Conservation (phyloP, 2,797 vertebrate genomes). For the Acipenser transmontanus region DNA sequence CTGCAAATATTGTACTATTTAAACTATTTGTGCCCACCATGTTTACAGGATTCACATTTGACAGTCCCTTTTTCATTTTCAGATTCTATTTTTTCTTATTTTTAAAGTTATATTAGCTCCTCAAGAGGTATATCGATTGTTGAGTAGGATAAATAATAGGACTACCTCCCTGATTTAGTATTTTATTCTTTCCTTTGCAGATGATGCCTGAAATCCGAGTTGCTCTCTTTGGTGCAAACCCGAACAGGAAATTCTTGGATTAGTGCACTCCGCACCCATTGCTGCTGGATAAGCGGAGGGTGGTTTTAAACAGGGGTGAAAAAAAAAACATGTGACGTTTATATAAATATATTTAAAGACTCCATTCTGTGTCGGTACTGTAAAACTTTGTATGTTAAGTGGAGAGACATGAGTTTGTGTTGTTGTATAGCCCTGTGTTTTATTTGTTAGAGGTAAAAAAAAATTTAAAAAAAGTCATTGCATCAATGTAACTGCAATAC, state of each 20-base stretch:
- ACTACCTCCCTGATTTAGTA: not conserved
- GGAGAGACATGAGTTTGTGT: constrained; percentile 8
- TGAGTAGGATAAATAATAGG: not conserved
- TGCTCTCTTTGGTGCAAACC: constrained; percentile 81
- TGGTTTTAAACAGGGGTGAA: not conserved
- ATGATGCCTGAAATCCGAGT: constrained; percentile 93
- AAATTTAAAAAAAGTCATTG: not conserved
- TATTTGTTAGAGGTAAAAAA: not conserved
- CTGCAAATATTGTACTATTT: no score
- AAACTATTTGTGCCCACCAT: no score
- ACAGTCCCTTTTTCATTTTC: not conserved
- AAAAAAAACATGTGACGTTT: not conserved
- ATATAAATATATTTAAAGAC: constrained; percentile 5
- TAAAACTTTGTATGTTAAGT: constrained; percentile 6
- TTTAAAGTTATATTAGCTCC: not conserved
- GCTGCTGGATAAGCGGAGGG: not conserved
- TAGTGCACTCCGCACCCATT: constrained; percentile 39
- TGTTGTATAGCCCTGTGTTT: constrained; percentile 10
- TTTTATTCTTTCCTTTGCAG: constrained; percentile 44
- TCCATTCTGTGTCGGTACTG: constrained; percentile 1
- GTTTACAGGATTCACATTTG: no score
- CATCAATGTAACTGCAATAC: not conserved
- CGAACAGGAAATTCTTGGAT: constrained; percentile 87
- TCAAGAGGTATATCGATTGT: not conserved
- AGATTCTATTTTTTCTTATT: not conserved